These are phyloP conservation scores for Micrastur ruficollis DNA, from an alignment of 2,797 vertebrate species.

Conservation along the genomic window DNA sequence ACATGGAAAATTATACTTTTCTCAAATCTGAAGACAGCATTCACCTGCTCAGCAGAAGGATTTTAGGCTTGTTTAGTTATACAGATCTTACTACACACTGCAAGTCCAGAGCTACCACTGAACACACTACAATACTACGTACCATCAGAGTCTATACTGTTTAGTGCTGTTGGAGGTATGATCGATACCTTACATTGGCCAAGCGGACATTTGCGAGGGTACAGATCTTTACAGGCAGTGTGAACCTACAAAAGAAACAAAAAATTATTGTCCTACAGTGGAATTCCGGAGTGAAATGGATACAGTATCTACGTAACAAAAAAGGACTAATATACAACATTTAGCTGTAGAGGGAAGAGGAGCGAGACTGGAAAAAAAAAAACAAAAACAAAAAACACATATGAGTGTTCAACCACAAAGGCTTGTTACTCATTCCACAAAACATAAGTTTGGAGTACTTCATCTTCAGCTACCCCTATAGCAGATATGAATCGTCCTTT, in stretches of 20 bases:
- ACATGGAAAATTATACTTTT: neutral
- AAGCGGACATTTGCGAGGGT: slow-evolving; percentile 92
- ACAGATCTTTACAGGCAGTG: slow-evolving; percentile 93
- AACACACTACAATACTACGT: slow-evolving; percentile 58
- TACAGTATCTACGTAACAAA: neutral
- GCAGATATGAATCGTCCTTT: neutral
- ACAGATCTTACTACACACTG: neutral
- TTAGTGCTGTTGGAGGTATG: slow-evolving; percentile 97
- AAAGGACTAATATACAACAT: neutral
- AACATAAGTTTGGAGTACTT: neutral
- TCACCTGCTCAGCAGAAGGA: neutral
- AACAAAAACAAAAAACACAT: neutral
- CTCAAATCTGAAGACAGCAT: neutral
- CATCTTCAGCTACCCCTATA: neutral
- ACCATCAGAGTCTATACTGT: slow-evolving; percentile 99
- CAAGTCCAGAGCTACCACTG: neutral
- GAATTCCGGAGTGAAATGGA: neutral
- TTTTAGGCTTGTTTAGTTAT: neutral
- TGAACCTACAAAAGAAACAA: slow-evolving; percentile 84
- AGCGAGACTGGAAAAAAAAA: neutral
- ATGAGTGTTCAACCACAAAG: neutral
- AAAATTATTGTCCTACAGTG: neutral
- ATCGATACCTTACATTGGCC: slow-evolving; percentile 98
- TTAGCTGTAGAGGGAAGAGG: neutral
- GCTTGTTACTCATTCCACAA: neutral